These are phyloP conservation scores for Parelbella ahira DNA, from an alignment of 2,888 invertebrate species.

Conservation along the genomic window DNA sequence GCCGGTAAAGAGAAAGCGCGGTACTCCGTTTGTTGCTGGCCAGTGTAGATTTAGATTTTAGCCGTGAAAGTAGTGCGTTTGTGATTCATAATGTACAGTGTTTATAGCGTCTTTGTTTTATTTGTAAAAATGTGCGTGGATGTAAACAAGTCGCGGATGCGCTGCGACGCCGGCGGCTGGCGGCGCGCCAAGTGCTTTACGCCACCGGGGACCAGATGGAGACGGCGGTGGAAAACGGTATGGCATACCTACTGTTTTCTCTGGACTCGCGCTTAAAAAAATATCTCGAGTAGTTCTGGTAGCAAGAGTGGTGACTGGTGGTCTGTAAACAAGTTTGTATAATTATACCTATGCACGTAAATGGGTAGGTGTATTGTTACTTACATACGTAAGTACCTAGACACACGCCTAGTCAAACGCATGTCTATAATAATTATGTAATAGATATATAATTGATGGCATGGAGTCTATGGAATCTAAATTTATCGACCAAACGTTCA, in stretches of 20 bases:
- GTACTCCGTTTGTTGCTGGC: slow-evolving; percentile 28
- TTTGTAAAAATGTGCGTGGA: slow-evolving; percentile 41
- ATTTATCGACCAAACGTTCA: too few species aligned
- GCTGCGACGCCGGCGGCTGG: slow-evolving; percentile 42
- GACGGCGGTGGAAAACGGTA: slow-evolving; percentile 43
- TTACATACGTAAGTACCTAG: too few species aligned
- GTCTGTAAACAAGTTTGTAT: not conserved
- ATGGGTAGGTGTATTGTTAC: too few species aligned
- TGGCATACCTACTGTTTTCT: slow-evolving; percentile 33
- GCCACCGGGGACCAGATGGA: slow-evolving; percentile 52
- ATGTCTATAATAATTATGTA: too few species aligned
- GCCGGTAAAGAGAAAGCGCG: slow-evolving; percentile 69
- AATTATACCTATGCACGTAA: too few species aligned
- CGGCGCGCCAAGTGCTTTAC: slow-evolving; percentile 42
- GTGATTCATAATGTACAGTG: slow-evolving; percentile 41
- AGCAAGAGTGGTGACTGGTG: not conserved
- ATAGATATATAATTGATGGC: too few species aligned
- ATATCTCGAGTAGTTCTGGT: not conserved
- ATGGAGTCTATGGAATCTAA: too few species aligned
- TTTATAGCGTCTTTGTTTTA: slow-evolving; percentile 37
- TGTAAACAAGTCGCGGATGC: slow-evolving; percentile 42
- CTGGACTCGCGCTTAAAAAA: slow-evolving; percentile 15
- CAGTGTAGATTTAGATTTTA: slow-evolving; percentile 60
- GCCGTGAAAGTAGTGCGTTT: slow-evolving; percentile 59
- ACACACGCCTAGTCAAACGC: too few species aligned